Evolutionary conservation across 1,140 invertebrate species (phyloP).

Genomic region (Zaprionus gabonicus): DNA sequence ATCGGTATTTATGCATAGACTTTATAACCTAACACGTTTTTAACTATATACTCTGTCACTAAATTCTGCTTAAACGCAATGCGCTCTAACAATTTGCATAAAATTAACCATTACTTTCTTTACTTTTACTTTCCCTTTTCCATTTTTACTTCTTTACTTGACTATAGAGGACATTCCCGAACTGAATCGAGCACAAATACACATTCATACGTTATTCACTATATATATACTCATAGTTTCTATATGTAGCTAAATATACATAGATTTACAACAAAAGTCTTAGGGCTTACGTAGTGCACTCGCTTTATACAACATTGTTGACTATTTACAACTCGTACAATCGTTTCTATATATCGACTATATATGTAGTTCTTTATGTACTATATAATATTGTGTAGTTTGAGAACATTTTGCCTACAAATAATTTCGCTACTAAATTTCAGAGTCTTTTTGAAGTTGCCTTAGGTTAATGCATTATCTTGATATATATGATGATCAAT

Average conservation of each 20-base stretch:
- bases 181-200: slow-evolving; percentile 33
- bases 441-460: slow-evolving; percentile 76
- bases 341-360: slow-evolving; percentile 15
- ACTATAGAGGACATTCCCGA: slow-evolving; percentile 68
- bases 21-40: slow-evolving; percentile 63
- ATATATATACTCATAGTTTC: slow-evolving; percentile 29
- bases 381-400: slow-evolving; percentile 22
- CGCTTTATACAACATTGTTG: slow-evolving; percentile 46
- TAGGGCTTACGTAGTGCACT: slow-evolving; percentile 7
- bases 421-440: slow-evolving; percentile 71
- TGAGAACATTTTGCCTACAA: slow-evolving; percentile 70
- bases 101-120: slow-evolving; percentile 6
- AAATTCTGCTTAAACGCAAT: slow-evolving; percentile 46
- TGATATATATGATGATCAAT: slow-evolving; percentile 4
- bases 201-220: slow-evolving; percentile 27
- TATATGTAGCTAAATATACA: slow-evolving; percentile 16
- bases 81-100: slow-evolving; percentile 44
- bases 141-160: slow-evolving; percentile 19
- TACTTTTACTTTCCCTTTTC: slow-evolving; percentile 28
- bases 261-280: slow-evolving; percentile 51
- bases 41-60: slow-evolving; percentile 62
- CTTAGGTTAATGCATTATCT: slow-evolving; percentile 48
- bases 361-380: not conserved
- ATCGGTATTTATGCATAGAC: slow-evolving; percentile 62
- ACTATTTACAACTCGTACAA: slow-evolving; percentile 52